Percentiles rank a stretch among this genome's conserved stretches.
These are phyloP conservation scores for Ascaphus truei DNA, from an alignment of 2,113 vertebrate species.

Conservation along the genomic window DNA sequence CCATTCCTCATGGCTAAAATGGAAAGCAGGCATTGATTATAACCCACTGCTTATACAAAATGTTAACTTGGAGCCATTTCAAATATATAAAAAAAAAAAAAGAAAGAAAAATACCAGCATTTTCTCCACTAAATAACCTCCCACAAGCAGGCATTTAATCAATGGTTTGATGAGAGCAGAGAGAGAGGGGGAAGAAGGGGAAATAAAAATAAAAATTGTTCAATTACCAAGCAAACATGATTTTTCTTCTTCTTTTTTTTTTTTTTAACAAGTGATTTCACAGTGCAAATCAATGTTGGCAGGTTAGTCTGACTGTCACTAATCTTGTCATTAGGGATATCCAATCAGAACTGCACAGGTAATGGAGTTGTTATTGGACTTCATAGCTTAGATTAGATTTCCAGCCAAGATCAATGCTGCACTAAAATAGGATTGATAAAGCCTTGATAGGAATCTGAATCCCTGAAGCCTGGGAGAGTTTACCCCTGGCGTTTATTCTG, in stretches of 20 bases:
- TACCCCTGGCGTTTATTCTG: slow-evolving; percentile 73
- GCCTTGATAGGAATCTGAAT: slow-evolving; percentile 96
- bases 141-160: slow-evolving; percentile 89
- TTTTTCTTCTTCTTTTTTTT: slow-evolving; percentile 65
- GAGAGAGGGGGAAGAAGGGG: slow-evolving; percentile 47
- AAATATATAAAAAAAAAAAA: slow-evolving; percentile 70
- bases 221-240: slow-evolving; percentile 90
- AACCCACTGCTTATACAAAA: slow-evolving; percentile 64
- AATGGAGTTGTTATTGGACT: slow-evolving; percentile 99
- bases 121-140: slow-evolving; percentile 71
- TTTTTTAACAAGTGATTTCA: slow-evolving; percentile 94
- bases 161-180: slow-evolving; percentile 71
- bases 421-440: slow-evolving; percentile 98
- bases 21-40: slow-evolving; percentile 78
- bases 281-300: slow-evolving; percentile 98
- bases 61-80: slow-evolving; percentile 62
- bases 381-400: slow-evolving; percentile 99
- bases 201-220: slow-evolving; percentile 89
- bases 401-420: slow-evolving; percentile 94
- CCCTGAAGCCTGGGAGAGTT: slow-evolving; percentile 84
- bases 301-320: slow-evolving; percentile 95
- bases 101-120: slow-evolving; percentile 62
- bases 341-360: slow-evolving; percentile 95
- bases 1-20: slow-evolving; percentile 77
- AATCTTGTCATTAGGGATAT: slow-evolving; percentile 96